These are phyloP conservation scores for Alentia gelatinosa DNA, from an alignment of 2,888 invertebrate species.

Conservation along the genomic window DNA sequence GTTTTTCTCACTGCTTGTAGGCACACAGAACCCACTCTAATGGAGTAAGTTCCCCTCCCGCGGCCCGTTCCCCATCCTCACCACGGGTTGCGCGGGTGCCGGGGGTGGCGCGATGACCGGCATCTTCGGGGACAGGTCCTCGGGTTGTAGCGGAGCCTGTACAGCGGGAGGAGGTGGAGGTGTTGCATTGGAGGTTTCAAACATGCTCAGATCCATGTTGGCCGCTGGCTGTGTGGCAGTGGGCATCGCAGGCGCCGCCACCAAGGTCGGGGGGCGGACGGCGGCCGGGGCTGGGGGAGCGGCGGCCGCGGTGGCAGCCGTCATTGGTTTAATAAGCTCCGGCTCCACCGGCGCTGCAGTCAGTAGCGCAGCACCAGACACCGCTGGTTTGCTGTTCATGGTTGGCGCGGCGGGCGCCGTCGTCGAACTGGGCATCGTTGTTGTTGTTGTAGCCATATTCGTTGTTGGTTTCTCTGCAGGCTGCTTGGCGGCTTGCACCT, in stretches of 20 bases:
- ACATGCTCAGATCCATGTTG: not conserved
- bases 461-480: slow-evolving; percentile 7
- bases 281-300: not conserved
- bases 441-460: not conserved
- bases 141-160: not conserved
- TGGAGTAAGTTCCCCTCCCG: slow-evolving; percentile 2
- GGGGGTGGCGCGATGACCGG: slow-evolving; percentile 38
- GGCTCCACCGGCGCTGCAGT: not conserved
- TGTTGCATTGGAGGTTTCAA: not conserved
- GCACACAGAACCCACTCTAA: not conserved
- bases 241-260: not conserved
- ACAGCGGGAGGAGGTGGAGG: not conserved
- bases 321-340: not conserved
- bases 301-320: not conserved
- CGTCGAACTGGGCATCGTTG: not conserved
- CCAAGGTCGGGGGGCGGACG: not conserved
- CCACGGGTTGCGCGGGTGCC: slow-evolving; percentile 37
- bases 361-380: not conserved
- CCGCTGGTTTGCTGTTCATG: not conserved
- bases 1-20: not conserved
- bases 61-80: not conserved
- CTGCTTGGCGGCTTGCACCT: not conserved
- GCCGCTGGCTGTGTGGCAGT: not conserved
- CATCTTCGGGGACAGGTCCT: not conserved
- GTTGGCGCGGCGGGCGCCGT: not conserved